These are phyloP conservation scores for Drosophila tani DNA, from an alignment of 1,140 invertebrate species.

Conservation along the genomic window DNA sequence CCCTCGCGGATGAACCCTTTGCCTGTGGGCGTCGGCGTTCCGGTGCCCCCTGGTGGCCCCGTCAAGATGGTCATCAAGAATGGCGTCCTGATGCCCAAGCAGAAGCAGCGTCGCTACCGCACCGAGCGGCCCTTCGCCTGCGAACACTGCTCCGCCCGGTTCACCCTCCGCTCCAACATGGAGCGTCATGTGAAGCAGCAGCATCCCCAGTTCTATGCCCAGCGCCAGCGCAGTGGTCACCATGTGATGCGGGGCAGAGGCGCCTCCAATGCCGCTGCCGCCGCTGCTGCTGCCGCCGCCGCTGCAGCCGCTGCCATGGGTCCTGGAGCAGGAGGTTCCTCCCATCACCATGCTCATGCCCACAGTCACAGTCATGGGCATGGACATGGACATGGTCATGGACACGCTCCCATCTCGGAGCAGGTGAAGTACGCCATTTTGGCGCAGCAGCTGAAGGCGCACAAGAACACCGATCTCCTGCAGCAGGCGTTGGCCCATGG, in stretches of 20 bases:
- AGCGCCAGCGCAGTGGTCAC: conserved; percentile 87
- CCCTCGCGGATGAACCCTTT: neutral
- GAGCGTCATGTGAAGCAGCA: conserved; percentile 97
- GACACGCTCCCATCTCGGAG: conserved; percentile 87
- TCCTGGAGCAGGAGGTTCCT: neutral
- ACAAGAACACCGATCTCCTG: conserved; percentile 79
- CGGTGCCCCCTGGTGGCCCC: conserved; percentile 86
- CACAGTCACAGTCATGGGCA: conserved; percentile 58
- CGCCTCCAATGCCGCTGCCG: conserved; percentile 47
- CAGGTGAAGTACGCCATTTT: conserved; percentile 92
- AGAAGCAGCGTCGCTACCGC: conserved; percentile 94
- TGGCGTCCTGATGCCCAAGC: conserved; percentile 94
- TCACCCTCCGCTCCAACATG: conserved; percentile 96
- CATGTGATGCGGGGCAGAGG: conserved; percentile 85
- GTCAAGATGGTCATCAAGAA: conserved; percentile 96
- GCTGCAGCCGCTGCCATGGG: conserved; percentile 57
- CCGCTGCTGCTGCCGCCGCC: conserved; percentile 46
- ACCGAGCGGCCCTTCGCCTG: conserved; percentile 96
- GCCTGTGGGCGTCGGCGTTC: conserved; percentile 26
- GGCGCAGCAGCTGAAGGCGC: conserved; percentile 90
- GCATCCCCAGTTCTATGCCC: conserved; percentile 94
- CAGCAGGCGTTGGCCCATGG: conserved; percentile 84
- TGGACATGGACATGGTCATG: conserved; percentile 6
- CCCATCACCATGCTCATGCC: conserved; percentile 1
- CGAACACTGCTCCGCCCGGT: conserved; percentile 94